phyloP scores from a whole-genome alignment of 2,113 vertebrate genomes.

The Hystrix brachyura region DNA sequence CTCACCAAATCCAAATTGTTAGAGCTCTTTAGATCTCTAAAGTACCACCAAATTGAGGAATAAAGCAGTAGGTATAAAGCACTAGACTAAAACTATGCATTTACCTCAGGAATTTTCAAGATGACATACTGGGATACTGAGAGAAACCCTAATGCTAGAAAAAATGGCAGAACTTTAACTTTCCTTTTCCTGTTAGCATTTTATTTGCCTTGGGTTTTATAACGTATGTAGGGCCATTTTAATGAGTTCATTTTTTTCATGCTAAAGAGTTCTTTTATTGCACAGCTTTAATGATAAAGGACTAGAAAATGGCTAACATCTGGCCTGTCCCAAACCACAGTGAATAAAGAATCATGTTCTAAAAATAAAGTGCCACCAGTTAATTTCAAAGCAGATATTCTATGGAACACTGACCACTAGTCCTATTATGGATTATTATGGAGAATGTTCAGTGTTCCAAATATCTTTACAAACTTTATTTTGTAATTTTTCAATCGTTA shows the following conservation, averaged over 20 bases:
- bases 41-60: background rate
- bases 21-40: background rate
- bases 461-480: slow-evolving; percentile 68
- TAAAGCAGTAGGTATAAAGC: background rate
- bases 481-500: slow-evolving; percentile 70
- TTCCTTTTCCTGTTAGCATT: slow-evolving; percentile 37
- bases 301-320: slow-evolving; percentile 70
- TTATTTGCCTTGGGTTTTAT: background rate
- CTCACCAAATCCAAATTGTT: background rate
- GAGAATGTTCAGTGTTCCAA: slow-evolving; percentile 58
- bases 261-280: slow-evolving; percentile 52
- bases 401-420: slow-evolving; percentile 74
- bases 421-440: slow-evolving; percentile 63
- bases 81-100: background rate
- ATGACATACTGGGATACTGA: background rate
- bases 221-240: background rate
- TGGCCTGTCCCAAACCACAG: slow-evolving; percentile 69
- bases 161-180: background rate
- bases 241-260: background rate
- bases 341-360: slow-evolving; percentile 62
- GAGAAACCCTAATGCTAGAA: background rate
- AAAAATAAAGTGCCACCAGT: slow-evolving; percentile 64
- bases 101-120: background rate
- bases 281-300: slow-evolving; percentile 58
- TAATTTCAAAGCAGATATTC: slow-evolving; percentile 70